These are phyloP conservation scores for Neomonachus schauinslandi DNA, from an alignment of 2,113 vertebrate species.

Conservation along the genomic window DNA sequence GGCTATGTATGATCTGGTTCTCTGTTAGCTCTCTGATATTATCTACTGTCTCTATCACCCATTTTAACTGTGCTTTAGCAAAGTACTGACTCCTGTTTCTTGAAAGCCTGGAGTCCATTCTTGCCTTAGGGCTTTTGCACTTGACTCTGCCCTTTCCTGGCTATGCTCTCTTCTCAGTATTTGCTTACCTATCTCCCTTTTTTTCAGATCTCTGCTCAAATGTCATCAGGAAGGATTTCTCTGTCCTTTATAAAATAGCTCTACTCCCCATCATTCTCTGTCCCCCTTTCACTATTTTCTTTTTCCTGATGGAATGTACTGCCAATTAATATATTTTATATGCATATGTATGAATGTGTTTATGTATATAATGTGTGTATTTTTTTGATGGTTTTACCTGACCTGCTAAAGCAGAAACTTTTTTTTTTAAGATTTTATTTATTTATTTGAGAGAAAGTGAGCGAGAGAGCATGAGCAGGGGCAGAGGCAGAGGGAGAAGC, in stretches of 20 bases:
- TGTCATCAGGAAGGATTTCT: slow-evolving; percentile 6
- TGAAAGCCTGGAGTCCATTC: neutral
- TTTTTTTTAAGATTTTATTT: neutral
- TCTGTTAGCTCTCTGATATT: neutral
- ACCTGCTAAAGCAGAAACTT: neutral
- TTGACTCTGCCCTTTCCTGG: neutral
- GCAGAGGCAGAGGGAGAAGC: neutral
- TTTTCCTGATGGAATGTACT: neutral
- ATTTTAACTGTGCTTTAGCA: neutral
- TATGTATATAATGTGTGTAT: neutral
- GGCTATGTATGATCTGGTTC: neutral
- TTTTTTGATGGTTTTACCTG: neutral
- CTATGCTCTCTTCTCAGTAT: neutral
- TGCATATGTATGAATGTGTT: neutral
- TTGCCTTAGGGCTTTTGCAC: neutral
- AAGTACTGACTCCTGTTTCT: neutral
- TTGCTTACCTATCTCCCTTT: neutral
- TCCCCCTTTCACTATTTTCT: neutral
- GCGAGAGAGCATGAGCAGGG: neutral
- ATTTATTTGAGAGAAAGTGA: neutral
- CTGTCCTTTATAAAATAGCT: neutral
- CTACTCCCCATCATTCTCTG: neutral
- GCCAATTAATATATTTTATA: neutral
- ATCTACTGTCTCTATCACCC: neutral
- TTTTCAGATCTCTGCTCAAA: neutral